A percentile compares a stretch with the other conserved stretches of the same genome.
Conservation (phyloP, 2,113 vertebrate species). For the Aythya baeri region DNA sequence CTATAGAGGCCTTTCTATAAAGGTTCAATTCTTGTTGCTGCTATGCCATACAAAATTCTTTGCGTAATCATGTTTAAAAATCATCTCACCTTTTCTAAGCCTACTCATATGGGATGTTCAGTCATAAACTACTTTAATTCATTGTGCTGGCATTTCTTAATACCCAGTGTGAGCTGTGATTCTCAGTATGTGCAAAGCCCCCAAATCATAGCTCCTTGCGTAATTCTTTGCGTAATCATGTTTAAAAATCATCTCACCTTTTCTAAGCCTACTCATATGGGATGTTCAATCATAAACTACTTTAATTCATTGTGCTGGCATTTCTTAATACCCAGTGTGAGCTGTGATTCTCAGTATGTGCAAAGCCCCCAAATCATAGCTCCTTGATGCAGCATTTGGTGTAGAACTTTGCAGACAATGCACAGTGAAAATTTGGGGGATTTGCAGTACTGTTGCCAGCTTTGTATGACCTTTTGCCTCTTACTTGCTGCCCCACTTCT, state of each 20-base stretch:
- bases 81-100: not conserved
- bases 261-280: not conserved
- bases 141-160: not conserved
- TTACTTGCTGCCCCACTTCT: not conserved
- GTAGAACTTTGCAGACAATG: not conserved
- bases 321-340: not conserved
- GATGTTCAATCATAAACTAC: not conserved
- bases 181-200: not conserved
- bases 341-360: not conserved
- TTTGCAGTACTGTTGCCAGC: not conserved
- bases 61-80: not conserved
- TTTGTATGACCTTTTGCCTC: not conserved
- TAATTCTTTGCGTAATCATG: not conserved
- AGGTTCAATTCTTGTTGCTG: slow-evolving; percentile 1
- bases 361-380: not conserved
- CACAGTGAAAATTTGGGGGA: not conserved
- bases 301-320: not conserved
- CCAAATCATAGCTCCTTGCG: not conserved
- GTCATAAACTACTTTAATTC: not conserved
- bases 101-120: not conserved
- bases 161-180: not conserved
- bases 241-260: slow-evolving; percentile 12
- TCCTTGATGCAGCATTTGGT: not conserved
- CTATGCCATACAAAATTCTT: not conserved
- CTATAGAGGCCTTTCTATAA: not conserved